Evolutionary conservation across 2,888 invertebrate genomes (phyloP).

Genomic region (Drosophila yooni): DNA sequence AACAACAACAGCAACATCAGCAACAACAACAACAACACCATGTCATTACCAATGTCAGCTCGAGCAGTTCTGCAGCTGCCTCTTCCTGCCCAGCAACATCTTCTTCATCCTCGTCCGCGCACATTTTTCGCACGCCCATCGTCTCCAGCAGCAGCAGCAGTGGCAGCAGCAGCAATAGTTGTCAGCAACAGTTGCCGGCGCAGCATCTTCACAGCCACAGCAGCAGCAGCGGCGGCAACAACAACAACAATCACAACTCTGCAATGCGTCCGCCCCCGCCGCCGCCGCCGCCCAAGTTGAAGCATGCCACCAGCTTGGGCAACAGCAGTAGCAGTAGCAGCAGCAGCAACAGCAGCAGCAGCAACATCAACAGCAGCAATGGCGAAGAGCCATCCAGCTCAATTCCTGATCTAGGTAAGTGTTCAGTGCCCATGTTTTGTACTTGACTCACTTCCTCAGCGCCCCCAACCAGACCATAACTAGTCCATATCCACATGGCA

Average conservation of each 20-base stretch:
- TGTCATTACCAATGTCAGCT: constrained; percentile 64
- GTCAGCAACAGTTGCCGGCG: constrained; percentile 49
- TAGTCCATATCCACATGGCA: neutral
- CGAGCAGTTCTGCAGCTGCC: constrained; percentile 54
- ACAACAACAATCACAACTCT: constrained; percentile 38
- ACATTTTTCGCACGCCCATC: constrained; percentile 84
- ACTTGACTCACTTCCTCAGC: constrained; percentile 1
- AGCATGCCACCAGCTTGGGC: constrained; percentile 70
- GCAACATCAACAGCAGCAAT: constrained; percentile 41
- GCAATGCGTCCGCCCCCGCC: constrained; percentile 85
- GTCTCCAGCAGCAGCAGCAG: constrained; percentile 83
- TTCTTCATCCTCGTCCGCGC: constrained; percentile 49
- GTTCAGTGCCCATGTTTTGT: neutral
- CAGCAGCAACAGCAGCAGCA: constrained; percentile 18
- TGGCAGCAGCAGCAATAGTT: constrained; percentile 34
- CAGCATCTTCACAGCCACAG: constrained; percentile 45
- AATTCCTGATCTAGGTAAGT: constrained; percentile 94
- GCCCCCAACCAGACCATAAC: constrained; percentile 4
- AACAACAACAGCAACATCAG: constrained; percentile 59
- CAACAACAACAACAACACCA: constrained; percentile 51
- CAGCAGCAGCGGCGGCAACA: constrained; percentile 33
- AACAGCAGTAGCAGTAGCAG: constrained; percentile 31
- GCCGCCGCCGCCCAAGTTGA: constrained; percentile 84
- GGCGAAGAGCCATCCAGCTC: constrained; percentile 93
- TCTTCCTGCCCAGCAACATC: constrained; percentile 52